These are phyloP conservation scores for Lypha dubia DNA, from an alignment of 2,888 invertebrate species.

Conservation along the genomic window DNA sequence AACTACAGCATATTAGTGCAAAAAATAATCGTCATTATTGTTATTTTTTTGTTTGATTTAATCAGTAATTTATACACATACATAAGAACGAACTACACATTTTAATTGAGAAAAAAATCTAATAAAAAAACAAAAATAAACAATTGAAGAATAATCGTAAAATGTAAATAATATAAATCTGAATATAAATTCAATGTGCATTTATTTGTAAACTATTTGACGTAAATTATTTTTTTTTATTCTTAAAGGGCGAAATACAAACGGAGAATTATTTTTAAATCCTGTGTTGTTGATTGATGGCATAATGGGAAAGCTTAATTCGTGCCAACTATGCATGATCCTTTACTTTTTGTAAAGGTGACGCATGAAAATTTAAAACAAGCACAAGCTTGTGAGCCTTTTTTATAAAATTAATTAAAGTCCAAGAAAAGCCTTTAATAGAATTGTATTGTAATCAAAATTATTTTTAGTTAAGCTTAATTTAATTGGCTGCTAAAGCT, in stretches of 20 bases:
- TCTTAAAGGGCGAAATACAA: background rate
- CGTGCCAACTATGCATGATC: no score
- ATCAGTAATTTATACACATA: constrained; percentile 44
- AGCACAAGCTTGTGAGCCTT: no score
- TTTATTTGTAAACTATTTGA: constrained; percentile 4
- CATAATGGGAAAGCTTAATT: no score
- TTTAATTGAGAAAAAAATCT: background rate
- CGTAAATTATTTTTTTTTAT: background rate
- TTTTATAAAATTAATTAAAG: no score
- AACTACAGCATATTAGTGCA: constrained; percentile 1
- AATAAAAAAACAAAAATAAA: constrained; percentile 26
- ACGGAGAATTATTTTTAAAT: no score
- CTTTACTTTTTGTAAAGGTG: no score
- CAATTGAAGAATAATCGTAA: background rate
- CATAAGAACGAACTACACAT: background rate
- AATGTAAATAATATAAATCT: constrained; percentile 6
- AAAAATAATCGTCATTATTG: constrained; percentile 21
- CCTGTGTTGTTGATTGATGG: background rate
- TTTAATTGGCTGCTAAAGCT: no score
- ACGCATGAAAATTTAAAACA: no score
- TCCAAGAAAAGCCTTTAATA: no score
- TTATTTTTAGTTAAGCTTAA: no score
- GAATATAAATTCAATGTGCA: background rate
- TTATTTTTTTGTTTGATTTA: constrained; percentile 52
- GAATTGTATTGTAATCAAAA: no score